Conservation (phyloP, 2,888 invertebrate genomes). For the Scaptomyza cyrtandrae region DNA sequence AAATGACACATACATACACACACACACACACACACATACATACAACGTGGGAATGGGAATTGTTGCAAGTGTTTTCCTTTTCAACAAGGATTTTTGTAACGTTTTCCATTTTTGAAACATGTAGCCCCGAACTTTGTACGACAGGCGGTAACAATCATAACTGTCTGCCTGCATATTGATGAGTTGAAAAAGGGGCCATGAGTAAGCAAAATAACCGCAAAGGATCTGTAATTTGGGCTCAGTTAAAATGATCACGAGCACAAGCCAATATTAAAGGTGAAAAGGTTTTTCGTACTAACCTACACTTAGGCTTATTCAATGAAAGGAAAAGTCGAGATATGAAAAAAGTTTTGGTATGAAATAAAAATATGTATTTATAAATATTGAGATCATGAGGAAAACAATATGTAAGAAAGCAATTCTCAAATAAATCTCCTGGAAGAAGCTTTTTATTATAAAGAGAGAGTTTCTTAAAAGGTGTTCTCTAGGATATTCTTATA, state of each 20-base stretch:
- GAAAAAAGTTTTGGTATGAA: too few relatives aligned
- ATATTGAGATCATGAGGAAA: too few relatives aligned
- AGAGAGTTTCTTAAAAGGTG: too few relatives aligned
- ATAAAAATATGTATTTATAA: too few relatives aligned
- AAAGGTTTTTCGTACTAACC: constrained; percentile 1
- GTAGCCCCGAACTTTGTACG: constrained; percentile 4
- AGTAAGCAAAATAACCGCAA: constrained; percentile 18
- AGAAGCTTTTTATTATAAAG: too few relatives aligned
- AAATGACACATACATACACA: constrained; percentile 53
- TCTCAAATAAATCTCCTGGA: too few relatives aligned
- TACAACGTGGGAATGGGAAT: constrained; percentile 66
- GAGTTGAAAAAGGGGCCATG: constrained; percentile 9
- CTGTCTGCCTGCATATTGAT: constrained; percentile 38
- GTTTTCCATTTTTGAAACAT: constrained; percentile 2
- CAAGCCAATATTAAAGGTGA: constrained; percentile 9
- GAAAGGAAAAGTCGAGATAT: background rate
- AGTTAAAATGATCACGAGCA: constrained; percentile 1
- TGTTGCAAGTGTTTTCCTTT: constrained; percentile 65
- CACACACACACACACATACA: constrained; percentile 22
- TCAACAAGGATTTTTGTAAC: background rate
- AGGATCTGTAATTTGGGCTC: too few relatives aligned
- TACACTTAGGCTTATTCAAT: background rate
- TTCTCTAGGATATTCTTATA: background rate
- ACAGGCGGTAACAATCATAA: constrained; percentile 5
- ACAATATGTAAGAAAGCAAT: too few relatives aligned